Percentiles rank a stretch among this genome's conserved stretches.
phyloP scores from a whole-genome alignment of 1,140 invertebrate species.

The Bilobella aurantiaca region DNA sequence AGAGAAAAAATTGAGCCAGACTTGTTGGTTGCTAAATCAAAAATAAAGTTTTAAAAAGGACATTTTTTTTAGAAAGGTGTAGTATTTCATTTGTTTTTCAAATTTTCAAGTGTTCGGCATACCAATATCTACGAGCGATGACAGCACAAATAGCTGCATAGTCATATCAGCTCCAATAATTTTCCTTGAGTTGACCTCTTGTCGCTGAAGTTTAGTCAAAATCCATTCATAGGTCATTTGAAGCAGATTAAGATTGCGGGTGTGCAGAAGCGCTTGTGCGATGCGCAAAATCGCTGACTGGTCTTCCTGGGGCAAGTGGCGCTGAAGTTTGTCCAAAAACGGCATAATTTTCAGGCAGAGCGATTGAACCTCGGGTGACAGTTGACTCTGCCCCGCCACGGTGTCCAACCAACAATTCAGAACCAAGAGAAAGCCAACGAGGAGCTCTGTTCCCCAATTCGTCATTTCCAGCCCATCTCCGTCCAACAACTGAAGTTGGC shows the following conservation, averaged over 20 bases:
- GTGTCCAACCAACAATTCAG: conserved; percentile 6
- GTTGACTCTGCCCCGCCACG: conserved; percentile 4
- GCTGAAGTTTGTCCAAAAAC: conserved; percentile 14
- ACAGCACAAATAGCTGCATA: conserved; percentile 13
- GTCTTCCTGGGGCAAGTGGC: conserved; percentile 1
- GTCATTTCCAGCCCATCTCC: not conserved
- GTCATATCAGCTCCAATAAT: not conserved
- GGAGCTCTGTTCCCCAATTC: not conserved
- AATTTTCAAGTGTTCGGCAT: not conserved
- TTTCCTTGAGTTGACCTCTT: not conserved
- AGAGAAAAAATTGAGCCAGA: conserved; percentile 25
- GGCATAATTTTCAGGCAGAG: conserved; percentile 10
- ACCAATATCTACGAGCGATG: conserved; percentile 26
- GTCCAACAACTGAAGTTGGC: not conserved
- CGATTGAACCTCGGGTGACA: conserved; percentile 10
- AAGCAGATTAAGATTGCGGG: conserved; percentile 21
- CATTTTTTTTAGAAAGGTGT: no score
- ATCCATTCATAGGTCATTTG: conserved; percentile 28
- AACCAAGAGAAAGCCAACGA: not conserved
- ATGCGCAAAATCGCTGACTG: conserved; percentile 11
- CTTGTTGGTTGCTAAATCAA: conserved; percentile 25
- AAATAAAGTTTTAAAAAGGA: not conserved
- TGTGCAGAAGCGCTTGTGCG: conserved; percentile 17
- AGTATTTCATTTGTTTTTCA: no score
- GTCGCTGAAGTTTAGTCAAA: conserved; percentile 1